Base-by-base conservation (phyloP, 1,140 invertebrate species). In the Eupristina koningsbergeri region DNA sequence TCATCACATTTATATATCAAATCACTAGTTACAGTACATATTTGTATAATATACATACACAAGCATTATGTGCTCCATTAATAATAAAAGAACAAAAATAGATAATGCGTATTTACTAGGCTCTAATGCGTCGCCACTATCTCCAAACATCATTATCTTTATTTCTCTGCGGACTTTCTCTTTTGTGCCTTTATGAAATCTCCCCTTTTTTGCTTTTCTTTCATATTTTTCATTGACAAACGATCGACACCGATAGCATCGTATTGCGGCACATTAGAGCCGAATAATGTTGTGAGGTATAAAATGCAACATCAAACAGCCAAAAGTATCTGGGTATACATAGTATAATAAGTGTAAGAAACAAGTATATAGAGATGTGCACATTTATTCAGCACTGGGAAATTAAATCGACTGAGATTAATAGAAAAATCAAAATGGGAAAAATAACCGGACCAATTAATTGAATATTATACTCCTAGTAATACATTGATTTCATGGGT, bases 21-120 rank as follows among this genome's bases (percentile, higher is more conserved):
- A 90, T 90, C 90, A 90, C 89, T 92, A 92, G 88, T 89, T 88
- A 92, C 91, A 91, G 92, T 91, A 91, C 91, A 91, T 53, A 83
- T 77, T 75, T 82, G 39, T 82, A 64, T 45, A 91, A 91, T 91
- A 92, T 91, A 92, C 91, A 92, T 92, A 92, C 91, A 91, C 90
- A 92, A 91, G 90, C 90, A 92, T 92, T 90, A 87, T 91, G 91
- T 90, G 90, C 89, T 91, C 88, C 89, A 92, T 89, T 85, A 88
- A 91, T 88, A 89, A 86, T 88, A 87, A 81, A 75, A 58, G 39
- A 61, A 67, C 3, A 67, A 87, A 86, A 89, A 88, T 79, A 84
- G 87, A 67, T 22, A 78, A 86, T 87, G 81, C 69, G 85, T 85
- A 85, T 88, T 90, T 89, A 88, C 86, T 88, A 83, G 88, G 86